These are phyloP conservation scores for Oryzias curvinotus DNA, from an alignment of 2,113 vertebrate genomes.

Conservation along the genomic window DNA sequence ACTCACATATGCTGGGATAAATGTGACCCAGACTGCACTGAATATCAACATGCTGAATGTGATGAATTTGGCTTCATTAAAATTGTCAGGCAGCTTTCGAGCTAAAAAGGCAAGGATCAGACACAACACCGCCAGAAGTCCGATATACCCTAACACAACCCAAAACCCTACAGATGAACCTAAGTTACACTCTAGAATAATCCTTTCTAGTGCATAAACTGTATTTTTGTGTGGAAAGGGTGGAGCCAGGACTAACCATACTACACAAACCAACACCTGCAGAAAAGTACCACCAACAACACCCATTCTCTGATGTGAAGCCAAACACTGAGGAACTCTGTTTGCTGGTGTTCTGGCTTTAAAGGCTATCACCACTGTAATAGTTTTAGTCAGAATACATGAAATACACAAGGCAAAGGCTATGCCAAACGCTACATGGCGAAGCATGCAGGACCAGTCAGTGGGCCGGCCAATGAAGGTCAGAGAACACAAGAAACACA, in stretches of 20 bases:
- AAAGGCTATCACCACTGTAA: slow-evolving; percentile 77
- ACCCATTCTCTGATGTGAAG: slow-evolving; percentile 64
- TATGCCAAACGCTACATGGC: slow-evolving; percentile 76
- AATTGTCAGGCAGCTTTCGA: slow-evolving; percentile 76
- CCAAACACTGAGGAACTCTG: slow-evolving; percentile 63
- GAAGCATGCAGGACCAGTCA: slow-evolving; percentile 74
- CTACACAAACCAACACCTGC: slow-evolving; percentile 69
- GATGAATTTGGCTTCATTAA: slow-evolving; percentile 79
- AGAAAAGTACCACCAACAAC: slow-evolving; percentile 69
- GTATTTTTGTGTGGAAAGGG: slow-evolving; percentile 68
- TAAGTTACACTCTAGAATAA: slow-evolving; percentile 75
- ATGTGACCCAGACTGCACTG: slow-evolving; percentile 76
- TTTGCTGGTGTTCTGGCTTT: slow-evolving; percentile 65
- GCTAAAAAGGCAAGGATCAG: slow-evolving; percentile 76
- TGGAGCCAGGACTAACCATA: slow-evolving; percentile 71
- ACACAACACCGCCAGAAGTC: slow-evolving; percentile 69
- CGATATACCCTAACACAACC: slow-evolving; percentile 74
- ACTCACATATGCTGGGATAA: slow-evolving; percentile 78
- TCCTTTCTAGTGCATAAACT: slow-evolving; percentile 65
- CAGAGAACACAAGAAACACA: slow-evolving; percentile 75
- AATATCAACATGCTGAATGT: slow-evolving; percentile 79
- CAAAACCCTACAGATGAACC: slow-evolving; percentile 76
- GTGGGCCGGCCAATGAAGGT: slow-evolving; percentile 75
- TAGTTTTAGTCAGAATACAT: slow-evolving; percentile 77
- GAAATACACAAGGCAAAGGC: slow-evolving; percentile 77